Evolutionary conservation across 2,113 vertebrate species (phyloP), one percentile per base, ranked within the genome.

Genomic region (Oreotrochilus melanogaster): DNA sequence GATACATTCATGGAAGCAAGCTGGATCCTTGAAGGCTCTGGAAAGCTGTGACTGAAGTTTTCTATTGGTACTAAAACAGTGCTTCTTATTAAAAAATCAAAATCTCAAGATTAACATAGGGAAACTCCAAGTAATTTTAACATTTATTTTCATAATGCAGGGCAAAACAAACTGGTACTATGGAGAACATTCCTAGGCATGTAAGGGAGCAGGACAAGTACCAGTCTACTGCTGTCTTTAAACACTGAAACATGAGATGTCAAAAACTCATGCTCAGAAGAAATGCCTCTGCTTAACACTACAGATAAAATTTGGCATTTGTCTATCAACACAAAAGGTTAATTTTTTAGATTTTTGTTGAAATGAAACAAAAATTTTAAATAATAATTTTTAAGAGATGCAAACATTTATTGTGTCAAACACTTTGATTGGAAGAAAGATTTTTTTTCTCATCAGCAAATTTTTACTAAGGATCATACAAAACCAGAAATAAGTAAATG

Each of bases 1-100:
- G 95, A 95, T 90, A 95, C 37, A 27, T 61, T 76, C 10, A 17
- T 95, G 88, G 89, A 94, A 95, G 89, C 88, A 53, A 96, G 48
- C 79, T 76, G 18, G 87, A 69, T 75, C 92, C 89, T 71, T 93
- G 74, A 37, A 87, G 85, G 82, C 86, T 94, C 83, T 95, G 78
- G 83, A 93, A 96, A 85, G 19, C 48, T 96, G 88, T 79, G 79
- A 95, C 57, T 89, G 78, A 78, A 78, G 35, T 54, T 50, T 96
- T 95, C 33, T 81, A 10, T 66, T 51, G 5, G 9, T 67, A 16
- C 11, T 76, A 92, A 42, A 93, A 39, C 45, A 37, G 11, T 23
- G 5, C 3, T 2, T 37, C 6, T 51, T 60, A 43, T 1, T 37
- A 73, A 75, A 65, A 58, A 80, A 54, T 18, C 0, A 33, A 60